Evolutionary conservation across 1,140 invertebrate genomes (phyloP), one percentile per base, ranked within the genome.

Genomic region (Pogonomyrmex californicus): DNA sequence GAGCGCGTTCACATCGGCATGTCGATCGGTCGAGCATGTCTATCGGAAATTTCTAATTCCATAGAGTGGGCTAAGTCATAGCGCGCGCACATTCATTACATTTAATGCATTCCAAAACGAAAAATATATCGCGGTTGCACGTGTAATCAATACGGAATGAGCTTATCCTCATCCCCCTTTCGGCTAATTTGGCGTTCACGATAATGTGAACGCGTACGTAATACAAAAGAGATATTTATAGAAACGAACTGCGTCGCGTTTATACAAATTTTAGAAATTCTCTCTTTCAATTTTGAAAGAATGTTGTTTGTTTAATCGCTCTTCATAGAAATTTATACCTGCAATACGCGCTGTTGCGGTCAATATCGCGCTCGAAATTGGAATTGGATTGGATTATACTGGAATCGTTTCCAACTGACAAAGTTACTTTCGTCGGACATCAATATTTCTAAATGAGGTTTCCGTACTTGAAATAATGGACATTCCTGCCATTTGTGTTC

Each of bases 1-100:
- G 82, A 88, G 49, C 66, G 75, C 62, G 47, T 82, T 88, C 66
- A 79, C 62, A 85, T 77, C 47, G 75, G 38, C 47, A 70, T 66
- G 23, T 23, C 23, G 65, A 66, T 85, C 71, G 56, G 33, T 47
- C 49, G 58, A 77, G 60, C 68, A 83, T 73, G 30, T 79, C 82
- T 71, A 51, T 63, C 38, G 82, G 62, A 78, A 78, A 85, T 51
- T 65, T 85, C 44, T 47, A 63, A 41, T 78, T 6, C 14, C 47
- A 49, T 23, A 23, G 23, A 78, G 62, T 70, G 49, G 23, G 10
- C 63, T n/a, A 54, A 54, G 38, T 54, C 14, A 54, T 56, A 54
- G 0, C 5, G 23, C 12, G 23, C n/a, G 30, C 54, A 58, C n/a
- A n/a, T 65, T 49, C 14, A 49, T 49, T 78, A 78, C 60, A 30